Evolutionary conservation across 2,888 invertebrate genomes (phyloP).

Genomic region (Pseudanteris insignis): DNA sequence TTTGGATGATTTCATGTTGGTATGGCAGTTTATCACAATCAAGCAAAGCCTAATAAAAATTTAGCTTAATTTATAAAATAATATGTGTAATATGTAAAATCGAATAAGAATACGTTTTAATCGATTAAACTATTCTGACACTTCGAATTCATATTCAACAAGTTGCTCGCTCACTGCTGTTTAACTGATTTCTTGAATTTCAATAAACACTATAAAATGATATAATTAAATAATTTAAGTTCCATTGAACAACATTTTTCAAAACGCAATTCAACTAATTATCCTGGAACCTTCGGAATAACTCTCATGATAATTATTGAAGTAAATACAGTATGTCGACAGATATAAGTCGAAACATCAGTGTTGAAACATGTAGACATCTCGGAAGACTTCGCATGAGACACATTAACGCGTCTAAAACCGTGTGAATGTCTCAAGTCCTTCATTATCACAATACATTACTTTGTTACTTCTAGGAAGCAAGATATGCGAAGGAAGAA

Average conservation of each 20-base stretch:
- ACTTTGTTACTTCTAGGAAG: conserved; percentile 27
- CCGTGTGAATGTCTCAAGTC: conserved; percentile 35
- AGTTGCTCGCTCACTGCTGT: no score
- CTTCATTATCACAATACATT: conserved; percentile 42
- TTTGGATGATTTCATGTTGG: no score
- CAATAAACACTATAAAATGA: no score
- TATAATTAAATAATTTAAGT: conserved; percentile 4
- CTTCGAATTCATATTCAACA: no score
- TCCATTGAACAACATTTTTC: no score
- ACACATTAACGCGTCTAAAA: conserved; percentile 33
- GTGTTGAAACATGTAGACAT: conserved; percentile 27
- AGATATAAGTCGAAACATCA: conserved; percentile 34
- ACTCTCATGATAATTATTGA: conserved; percentile 30
- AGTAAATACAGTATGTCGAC: conserved; percentile 35
- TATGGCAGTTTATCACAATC: no score
- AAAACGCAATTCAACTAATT: conserved; percentile 13
- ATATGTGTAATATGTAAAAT: no score
- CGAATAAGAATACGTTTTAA: no score
- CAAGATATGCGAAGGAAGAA: conserved; percentile 27
- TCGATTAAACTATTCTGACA: no score
- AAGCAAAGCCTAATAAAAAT: no score
- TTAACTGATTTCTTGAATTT: no score
- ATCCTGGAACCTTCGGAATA: conserved; percentile 21
- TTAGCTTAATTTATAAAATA: no score
- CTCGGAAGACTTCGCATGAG: conserved; percentile 20